A percentile compares a stretch with the other conserved stretches of the same genome.
Conservation (phyloP, 2,113 vertebrate genomes). For the Trinectes maculatus region DNA sequence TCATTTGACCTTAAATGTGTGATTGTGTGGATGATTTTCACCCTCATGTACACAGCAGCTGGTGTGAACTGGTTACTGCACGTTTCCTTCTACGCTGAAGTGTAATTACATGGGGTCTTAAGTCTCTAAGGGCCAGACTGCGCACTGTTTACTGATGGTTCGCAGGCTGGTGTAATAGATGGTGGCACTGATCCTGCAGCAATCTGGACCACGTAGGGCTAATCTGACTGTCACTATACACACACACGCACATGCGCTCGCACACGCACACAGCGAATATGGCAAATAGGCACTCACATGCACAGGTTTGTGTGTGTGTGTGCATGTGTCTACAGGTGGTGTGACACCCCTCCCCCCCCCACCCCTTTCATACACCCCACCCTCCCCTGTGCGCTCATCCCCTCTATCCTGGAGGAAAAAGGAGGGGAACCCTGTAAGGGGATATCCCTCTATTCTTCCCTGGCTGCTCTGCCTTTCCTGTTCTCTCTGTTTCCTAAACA, state of each 20-base stretch:
- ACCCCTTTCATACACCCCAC: constrained; percentile 15
- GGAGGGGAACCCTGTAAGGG: constrained; percentile 82
- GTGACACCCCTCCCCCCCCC: constrained; percentile 31
- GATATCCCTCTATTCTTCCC: constrained; percentile 87
- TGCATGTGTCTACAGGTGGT: constrained; percentile 60
- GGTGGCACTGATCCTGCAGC: constrained; percentile 70
- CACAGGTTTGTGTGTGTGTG: constrained; percentile 7
- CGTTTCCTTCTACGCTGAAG: constrained; percentile 69
- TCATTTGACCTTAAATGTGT: constrained; percentile 17
- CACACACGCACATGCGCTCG: constrained; percentile 5
- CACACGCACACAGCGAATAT: constrained; percentile 1
- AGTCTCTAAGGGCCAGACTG: constrained; percentile 61
- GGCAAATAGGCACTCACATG: background rate
- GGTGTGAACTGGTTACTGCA: constrained; percentile 47
- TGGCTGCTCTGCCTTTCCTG: constrained; percentile 80
- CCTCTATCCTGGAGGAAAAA: constrained; percentile 78
- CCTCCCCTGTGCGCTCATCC: constrained; percentile 66
- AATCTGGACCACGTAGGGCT: constrained; percentile 76
- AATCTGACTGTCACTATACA: constrained; percentile 60
- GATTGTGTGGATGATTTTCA: background rate
- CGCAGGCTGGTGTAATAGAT: constrained; percentile 57
- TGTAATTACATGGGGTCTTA: constrained; percentile 77
- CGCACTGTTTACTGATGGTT: constrained; percentile 54
- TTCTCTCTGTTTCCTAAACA: constrained; percentile 82
- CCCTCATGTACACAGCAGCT: constrained; percentile 35